phyloP scores from a whole-genome alignment of 2,797 vertebrate species.

The Eulemur coronatus region DNA sequence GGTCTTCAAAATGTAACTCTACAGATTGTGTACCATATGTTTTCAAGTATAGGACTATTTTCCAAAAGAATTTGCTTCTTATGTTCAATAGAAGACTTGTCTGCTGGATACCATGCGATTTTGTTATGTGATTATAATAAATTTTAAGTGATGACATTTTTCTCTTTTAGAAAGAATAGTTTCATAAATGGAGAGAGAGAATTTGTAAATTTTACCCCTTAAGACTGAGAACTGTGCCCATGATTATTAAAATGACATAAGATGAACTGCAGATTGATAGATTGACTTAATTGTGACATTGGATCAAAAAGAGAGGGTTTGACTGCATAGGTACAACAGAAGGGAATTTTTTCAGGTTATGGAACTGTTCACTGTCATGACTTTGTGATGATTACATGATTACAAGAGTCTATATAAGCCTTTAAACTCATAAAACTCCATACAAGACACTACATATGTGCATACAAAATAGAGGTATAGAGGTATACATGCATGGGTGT shows the following conservation, averaged over 20 bases:
- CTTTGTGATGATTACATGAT: neutral
- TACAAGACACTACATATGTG: neutral
- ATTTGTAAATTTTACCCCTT: neutral
- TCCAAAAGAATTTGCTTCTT: constrained; percentile 29
- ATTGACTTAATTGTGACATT: neutral
- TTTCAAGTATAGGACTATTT: constrained; percentile 8
- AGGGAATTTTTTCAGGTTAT: neutral
- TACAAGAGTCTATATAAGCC: neutral
- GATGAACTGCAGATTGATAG: neutral
- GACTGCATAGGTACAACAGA: neutral
- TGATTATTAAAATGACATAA: neutral
- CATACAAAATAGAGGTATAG: neutral
- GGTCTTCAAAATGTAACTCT: neutral
- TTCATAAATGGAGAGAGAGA: constrained; percentile 20
- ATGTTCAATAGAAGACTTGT: neutral
- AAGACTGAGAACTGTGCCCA: neutral
- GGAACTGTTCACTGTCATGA: neutral
- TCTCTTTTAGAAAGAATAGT: neutral
- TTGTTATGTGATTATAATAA: neutral
- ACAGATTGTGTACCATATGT: neutral
- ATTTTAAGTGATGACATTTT: constrained; percentile 18
- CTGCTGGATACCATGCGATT: neutral
- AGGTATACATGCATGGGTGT: neutral
- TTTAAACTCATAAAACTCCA: neutral
- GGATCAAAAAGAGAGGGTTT: neutral